Evolutionary conservation across 2,888 invertebrate genomes (phyloP), one percentile per base, ranked within the genome.

Genomic region (Sialis fuliginosa): DNA sequence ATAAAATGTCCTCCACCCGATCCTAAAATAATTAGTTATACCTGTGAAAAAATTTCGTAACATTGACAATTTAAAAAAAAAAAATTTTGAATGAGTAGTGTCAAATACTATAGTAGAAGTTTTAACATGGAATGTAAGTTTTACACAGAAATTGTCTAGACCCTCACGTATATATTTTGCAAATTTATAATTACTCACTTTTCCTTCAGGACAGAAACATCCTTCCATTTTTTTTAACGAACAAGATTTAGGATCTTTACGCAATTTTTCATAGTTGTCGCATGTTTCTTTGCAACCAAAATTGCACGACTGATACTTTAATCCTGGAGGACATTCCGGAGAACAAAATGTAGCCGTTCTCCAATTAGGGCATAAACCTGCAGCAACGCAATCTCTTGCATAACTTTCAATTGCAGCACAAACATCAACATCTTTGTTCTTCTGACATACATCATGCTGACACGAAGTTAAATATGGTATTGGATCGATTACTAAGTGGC

Each of bases 141-240:
- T 22, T 22, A 42, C n/a, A 40, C 9, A 10, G 35, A 35, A 35
- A 3, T 35, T 35, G 10, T 9, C 35, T 9, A 3, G 2, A n/a
- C 13, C 7, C 10, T 13, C 5, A 13, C 7, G 39, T 8, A n/a
- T 8, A 13, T 13, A 6, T 39, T 39, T 39, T 6, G 13, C 13
- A 39, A 13, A 13, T 39, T 39, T 39, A 8, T 13, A 13, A 4
- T 10, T 9, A 50, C 51, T 49, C 55, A 81, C 80, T 63, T 78
- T 74, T 49, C 81, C 82, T 44, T 73, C 65, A 0, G 88, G 82
- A 64, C 92, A 92, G 71, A 81, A 86, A 63, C 92, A 92, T 1
- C 89, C 90, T 57, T 89, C 90, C 0, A 72, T 70, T 0, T 65
- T 62, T 8, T 61, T 63, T 5, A 62, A 61, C 31, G 61, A 57